These are phyloP conservation scores for Desmodus rotundus DNA, from an alignment of 2,113 vertebrate species.

Conservation along the genomic window DNA sequence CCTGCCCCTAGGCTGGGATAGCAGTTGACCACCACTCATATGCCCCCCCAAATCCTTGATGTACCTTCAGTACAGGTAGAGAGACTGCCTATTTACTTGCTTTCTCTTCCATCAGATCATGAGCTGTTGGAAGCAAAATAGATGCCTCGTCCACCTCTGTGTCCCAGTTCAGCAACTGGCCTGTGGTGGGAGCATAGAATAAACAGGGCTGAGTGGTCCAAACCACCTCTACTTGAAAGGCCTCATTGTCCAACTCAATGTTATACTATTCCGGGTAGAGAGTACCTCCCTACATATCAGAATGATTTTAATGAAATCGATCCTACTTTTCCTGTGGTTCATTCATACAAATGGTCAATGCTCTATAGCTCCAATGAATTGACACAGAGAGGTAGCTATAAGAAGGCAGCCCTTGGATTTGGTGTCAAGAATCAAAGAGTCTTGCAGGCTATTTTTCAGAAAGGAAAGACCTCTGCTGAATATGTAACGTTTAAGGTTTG, in stretches of 20 bases:
- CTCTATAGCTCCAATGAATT: not conserved
- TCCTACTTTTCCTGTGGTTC: not conserved
- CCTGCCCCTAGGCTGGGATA: not conserved
- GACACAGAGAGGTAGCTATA: not conserved
- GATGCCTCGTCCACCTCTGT: not conserved
- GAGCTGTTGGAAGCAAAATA: not conserved
- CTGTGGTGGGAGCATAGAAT: not conserved
- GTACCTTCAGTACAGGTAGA: not conserved
- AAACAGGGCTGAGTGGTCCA: not conserved
- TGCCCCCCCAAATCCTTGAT: not conserved
- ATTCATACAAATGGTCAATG: not conserved
- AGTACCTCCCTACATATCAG: not conserved
- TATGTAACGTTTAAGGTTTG: not conserved
- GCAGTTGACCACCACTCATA: not conserved
- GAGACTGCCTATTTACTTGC: not conserved
- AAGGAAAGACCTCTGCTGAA: not conserved
- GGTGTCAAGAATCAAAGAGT: not conserved
- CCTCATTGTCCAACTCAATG: not conserved
- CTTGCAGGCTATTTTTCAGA: not conserved
- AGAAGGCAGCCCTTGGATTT: not conserved
- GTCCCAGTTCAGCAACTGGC: not conserved
- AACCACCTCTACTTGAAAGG: not conserved
- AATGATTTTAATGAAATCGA: not conserved
- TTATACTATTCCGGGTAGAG: not conserved
- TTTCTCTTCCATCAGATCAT: not conserved